A percentile compares a stretch with the other conserved stretches of the same genome.
Conservation (phyloP, 1,140 invertebrate species). For the Aradophagus sp. region DNA sequence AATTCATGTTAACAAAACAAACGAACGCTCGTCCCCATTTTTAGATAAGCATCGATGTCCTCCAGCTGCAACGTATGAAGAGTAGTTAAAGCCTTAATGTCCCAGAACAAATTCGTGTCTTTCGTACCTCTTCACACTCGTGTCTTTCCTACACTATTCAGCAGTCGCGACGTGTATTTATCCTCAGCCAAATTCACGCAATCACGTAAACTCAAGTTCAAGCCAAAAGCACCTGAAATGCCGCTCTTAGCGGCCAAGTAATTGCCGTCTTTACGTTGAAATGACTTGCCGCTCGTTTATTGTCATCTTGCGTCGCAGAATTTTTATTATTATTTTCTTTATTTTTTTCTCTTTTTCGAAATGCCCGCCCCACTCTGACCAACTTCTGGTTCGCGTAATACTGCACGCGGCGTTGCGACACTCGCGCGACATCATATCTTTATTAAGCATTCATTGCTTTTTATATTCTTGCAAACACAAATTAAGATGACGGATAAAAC, state of each 20-base stretch:
- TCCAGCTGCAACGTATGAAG: neutral
- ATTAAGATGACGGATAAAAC: too few species aligned
- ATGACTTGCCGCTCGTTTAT: constrained; percentile 9
- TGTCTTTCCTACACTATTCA: too few species aligned
- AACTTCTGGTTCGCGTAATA: constrained; percentile 18
- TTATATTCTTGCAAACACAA: too few species aligned
- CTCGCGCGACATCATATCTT: constrained; percentile 29
- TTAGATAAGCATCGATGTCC: too few species aligned
- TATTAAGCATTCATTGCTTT: too few species aligned
- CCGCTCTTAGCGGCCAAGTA: constrained; percentile 6
- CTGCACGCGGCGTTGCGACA: constrained; percentile 32
- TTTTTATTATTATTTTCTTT: too few species aligned
- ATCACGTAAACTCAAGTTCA: constrained; percentile 20
- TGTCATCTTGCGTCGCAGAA: constrained; percentile 12
- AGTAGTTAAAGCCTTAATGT: constrained; percentile 6
- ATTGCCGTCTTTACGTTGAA: constrained; percentile 3
- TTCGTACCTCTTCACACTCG: too few species aligned
- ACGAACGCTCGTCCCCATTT: too few species aligned
- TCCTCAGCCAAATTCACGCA: constrained; percentile 6
- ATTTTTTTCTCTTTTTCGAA: too few species aligned
- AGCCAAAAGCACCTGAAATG: constrained; percentile 3
- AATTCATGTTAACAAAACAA: too few species aligned
- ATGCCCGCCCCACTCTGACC: neutral
- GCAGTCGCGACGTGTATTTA: too few species aligned
- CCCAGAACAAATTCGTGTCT: too few species aligned